Evolutionary conservation across 2,888 invertebrate species (phyloP), one percentile per base, ranked within the genome.

Genomic region (Cephus runcator): DNA sequence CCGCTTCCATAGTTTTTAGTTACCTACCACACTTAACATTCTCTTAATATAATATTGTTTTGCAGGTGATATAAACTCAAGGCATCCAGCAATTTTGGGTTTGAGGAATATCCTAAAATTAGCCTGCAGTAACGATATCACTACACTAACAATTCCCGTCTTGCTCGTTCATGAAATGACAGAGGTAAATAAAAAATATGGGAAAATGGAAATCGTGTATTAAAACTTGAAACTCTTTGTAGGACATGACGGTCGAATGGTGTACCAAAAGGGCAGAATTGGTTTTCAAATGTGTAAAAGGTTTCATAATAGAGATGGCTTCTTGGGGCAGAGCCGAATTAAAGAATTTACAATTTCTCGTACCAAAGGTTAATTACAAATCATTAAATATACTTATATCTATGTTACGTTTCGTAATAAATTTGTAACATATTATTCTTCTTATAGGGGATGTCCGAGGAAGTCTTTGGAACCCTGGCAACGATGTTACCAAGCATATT

Each of bases 301-400:
- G 99, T 4, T 99, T 99, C 92, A 97, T 99, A 97, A 98, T 99
- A 92, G 99, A 99, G 93, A 97, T 98, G 94, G 96, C 97, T 12
- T 97, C 98, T 0, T 96, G 98, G 95, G 97, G 97, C 81, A 97
- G 97, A 56, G 96, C 97, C 0, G 97, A 97, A 92, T 93, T 97
- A 82, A 96, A 97, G 92, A 98, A 96, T 90, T 93, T 98, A 36
- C 96, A 96, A 90, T 97, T 97, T 90, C 93, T 98, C 79, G 94
- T 98, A 76, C 98, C 98, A 3, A 94, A 95, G 92, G 95, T 95
- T 92, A 87, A 79, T 76, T 15, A 75, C 31, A 76, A 56, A n/a
- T 76, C 69, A 6, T 73, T 73, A 76, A 31, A 40, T 73, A 69
- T 79, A 76, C 69, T 34, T 75, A 76, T 34, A 31, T 77, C 71